Conservation (phyloP, 1,140 invertebrate species). For the Gryon sp. region DNA sequence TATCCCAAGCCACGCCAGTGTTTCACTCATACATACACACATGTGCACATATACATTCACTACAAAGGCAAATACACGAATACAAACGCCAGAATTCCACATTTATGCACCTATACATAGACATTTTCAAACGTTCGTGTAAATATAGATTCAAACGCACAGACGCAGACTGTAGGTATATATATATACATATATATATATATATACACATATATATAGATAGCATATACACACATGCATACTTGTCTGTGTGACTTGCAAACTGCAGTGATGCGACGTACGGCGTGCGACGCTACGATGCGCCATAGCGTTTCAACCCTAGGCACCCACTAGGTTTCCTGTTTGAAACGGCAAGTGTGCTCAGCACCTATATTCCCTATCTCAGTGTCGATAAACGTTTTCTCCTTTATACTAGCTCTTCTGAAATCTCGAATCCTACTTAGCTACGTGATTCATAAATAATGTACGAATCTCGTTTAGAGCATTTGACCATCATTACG, state of each 20-base stretch:
- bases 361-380: constrained; percentile 68
- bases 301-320: constrained; percentile 69
- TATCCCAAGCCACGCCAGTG: constrained; percentile 58
- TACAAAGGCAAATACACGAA: constrained; percentile 2
- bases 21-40: constrained; percentile 19
- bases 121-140: constrained; percentile 16
- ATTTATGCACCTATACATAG: not conserved
- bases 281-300: constrained; percentile 52
- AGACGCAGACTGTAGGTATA: not conserved
- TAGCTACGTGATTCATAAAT: constrained; percentile 75
- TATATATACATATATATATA: not conserved
- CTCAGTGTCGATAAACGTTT: constrained; percentile 67
- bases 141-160: constrained; percentile 23
- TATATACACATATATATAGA: not conserved
- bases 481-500: constrained; percentile 42
- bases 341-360: constrained; percentile 55
- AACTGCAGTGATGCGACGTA: constrained; percentile 52
- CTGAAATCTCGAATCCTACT: constrained; percentile 74
- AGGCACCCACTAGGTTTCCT: constrained; percentile 57
- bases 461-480: constrained; percentile 65
- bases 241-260: constrained; percentile 29
- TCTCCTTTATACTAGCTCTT: constrained; percentile 52
- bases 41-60: constrained; percentile 6
- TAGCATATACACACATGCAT: constrained; percentile 24
- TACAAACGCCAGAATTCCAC: constrained; percentile 1